Conservation (phyloP, 2,113 vertebrate species). For the Pelodiscus sinensis region DNA sequence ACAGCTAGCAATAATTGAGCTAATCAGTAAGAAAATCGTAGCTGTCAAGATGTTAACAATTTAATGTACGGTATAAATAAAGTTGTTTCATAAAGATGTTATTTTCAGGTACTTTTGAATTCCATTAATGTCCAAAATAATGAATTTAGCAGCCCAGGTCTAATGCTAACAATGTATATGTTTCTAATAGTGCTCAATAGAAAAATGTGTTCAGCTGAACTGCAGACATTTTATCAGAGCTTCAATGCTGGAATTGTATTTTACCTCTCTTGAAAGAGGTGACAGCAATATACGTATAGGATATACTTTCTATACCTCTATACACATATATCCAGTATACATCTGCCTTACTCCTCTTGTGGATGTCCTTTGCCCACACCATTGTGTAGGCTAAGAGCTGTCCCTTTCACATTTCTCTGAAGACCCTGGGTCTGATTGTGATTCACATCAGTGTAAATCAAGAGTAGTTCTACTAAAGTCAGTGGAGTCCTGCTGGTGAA, state of each 20-base stretch:
- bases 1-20: slow-evolving; percentile 36
- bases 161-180: slow-evolving; percentile 37
- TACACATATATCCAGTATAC: not conserved
- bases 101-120: slow-evolving; percentile 50
- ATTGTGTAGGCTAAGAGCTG: not conserved
- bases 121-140: slow-evolving; percentile 31
- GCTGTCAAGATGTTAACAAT: slow-evolving; percentile 22
- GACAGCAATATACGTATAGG: not conserved
- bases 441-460: not conserved
- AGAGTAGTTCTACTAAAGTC: not conserved
- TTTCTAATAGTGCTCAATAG: slow-evolving; percentile 12
- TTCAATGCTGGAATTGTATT: not conserved
- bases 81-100: slow-evolving; percentile 23
- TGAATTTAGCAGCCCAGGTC: slow-evolving; percentile 24
- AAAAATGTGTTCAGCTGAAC: not conserved
- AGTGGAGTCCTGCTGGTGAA: not conserved
- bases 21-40: slow-evolving; percentile 55
- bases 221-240: not conserved
- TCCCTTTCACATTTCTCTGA: not conserved
- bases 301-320: not conserved
- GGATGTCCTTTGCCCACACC: not conserved
- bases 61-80: slow-evolving; percentile 4
- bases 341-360: not conserved
- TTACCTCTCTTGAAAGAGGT: not conserved
- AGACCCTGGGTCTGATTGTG: accelerated